Evolutionary conservation across 2,797 vertebrate species (phyloP).

Genomic region (Danio choprae): DNA sequence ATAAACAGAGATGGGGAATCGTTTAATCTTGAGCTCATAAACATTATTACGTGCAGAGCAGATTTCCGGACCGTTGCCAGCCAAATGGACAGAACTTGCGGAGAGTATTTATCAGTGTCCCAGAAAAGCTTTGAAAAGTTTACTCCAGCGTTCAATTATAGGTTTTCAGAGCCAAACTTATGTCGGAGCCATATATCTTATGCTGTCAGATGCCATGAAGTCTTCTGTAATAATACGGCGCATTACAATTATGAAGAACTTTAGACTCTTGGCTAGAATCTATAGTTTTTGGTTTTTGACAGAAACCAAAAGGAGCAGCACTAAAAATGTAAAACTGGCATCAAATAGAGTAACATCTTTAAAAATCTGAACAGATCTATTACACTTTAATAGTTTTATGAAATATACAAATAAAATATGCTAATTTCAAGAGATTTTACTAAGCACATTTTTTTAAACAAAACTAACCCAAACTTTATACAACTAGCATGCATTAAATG

Average conservation of each 20-base stretch:
- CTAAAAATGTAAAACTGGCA: neutral
- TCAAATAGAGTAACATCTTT: neutral
- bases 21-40: constrained; percentile 59
- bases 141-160: constrained; percentile 21
- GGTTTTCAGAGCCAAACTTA: constrained; percentile 33
- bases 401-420: neutral
- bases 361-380: neutral
- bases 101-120: constrained; percentile 47
- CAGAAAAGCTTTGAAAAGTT: constrained; percentile 23
- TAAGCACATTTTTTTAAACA: no score
- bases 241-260: constrained; percentile 27
- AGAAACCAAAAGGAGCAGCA: constrained; percentile 22
- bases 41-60: constrained; percentile 60
- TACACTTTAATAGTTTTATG: neutral
- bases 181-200: constrained; percentile 20
- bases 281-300: neutral
- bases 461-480: no score
- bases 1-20: constrained; percentile 64
- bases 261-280: constrained; percentile 14
- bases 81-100: constrained; percentile 49
- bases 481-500: no score
- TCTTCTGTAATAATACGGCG: constrained; percentile 29
- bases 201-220: constrained; percentile 33
- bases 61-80: constrained; percentile 61
- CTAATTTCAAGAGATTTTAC: no score